Base-by-base conservation (phyloP, 2,113 vertebrate species). In the Nestor notabilis region DNA sequence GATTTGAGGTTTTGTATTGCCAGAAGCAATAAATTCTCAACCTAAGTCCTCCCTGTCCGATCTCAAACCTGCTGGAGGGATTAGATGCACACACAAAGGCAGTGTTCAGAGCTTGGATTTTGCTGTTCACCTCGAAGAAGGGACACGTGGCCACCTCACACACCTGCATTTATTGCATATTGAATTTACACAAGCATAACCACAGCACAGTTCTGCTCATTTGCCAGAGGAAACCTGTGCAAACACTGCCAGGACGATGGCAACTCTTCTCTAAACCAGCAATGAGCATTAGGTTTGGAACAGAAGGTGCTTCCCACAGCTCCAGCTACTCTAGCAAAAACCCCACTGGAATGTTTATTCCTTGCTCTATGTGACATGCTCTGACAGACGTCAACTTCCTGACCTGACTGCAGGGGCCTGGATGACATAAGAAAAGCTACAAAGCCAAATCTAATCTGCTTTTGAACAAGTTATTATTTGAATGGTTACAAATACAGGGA, bases 221-320 rank as follows among this genome's bases (percentile, higher is more conserved):
- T 80, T 93, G 71, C 92, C 69, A 72, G 56, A 58, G 79, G 56
- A 89, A 93, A 66, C 83, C 65, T 66, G 66, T 90, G 80, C 83
- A 89, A 92, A 90, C 35, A 27, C 63, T n/a, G 83, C 77, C 58
- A 52, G 27, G 70, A 71, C 11, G 60, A 69, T 43, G 78, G 80
- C 35, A 90, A 87, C 16, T 18, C 5, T 52, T 94, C 74, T 60
- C 53, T 53, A 63, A 92, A 72, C 50, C 69, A 66, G 53, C 68
- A 58, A 21, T 46, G 31, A 39, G 61, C 46, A 55, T 28, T 72
- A 76, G 17, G 39, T 63, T 96, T 81, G 56, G 69, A 81, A 76
- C n/a, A 41, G 41, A 87, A 89, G 85, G 68, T 31, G 90, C 87
- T 91, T 94, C 95, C 92, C 75, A 95, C 63, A 96, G 87, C 63